Base-by-base conservation (phyloP, 2,113 vertebrate genomes). In the Empidonax traillii region DNA sequence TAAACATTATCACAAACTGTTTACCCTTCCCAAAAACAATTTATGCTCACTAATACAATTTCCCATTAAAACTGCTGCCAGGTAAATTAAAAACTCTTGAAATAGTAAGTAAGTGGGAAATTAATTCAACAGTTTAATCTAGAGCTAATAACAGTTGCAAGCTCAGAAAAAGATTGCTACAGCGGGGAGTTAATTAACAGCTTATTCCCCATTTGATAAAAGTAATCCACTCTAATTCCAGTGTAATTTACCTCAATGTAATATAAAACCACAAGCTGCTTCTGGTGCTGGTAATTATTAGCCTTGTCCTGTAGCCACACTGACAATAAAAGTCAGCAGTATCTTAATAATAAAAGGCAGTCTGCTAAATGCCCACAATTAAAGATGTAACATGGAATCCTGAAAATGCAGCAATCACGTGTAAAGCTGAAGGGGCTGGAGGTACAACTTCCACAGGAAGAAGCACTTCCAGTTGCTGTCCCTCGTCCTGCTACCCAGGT, bases 121-220 rank as follows among this genome's bases (percentile, higher is more conserved):
- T 98, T 98, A 98, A 98, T 98, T 98, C 98, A 98, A 98, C 98
- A 98, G 97, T 98, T 98, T 98, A 98, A 98, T 98, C 98, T 98
- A 97, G 97, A 98, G 97, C 97, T 98, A 98, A 98, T 98, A 98
- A 98, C 98, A 98, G 97, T 98, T 98, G 98, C 97, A 98, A 97
- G 96, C 96, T 98, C 97, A 96, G 97, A 98, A 98, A 98, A 98
- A 98, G 98, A 98, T 98, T 98, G 98, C 98, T 98, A 98, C 98
- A 98, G 98, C 98, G 71, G 98, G 98, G 98, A 98, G 98, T 98
- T 99, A 99, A 99, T 99, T 98, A 98, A 98, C 98, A 98, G 98
- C 97, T 98, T 98, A 98, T 98, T 98, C 98, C 98, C 98, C 97
- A 98, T 98, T 98, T 98, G 98, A 98, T 98, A 98, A 98, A 98